phyloP scores from a whole-genome alignment of 1,140 invertebrate genomes.

The Oppia nitens region DNA sequence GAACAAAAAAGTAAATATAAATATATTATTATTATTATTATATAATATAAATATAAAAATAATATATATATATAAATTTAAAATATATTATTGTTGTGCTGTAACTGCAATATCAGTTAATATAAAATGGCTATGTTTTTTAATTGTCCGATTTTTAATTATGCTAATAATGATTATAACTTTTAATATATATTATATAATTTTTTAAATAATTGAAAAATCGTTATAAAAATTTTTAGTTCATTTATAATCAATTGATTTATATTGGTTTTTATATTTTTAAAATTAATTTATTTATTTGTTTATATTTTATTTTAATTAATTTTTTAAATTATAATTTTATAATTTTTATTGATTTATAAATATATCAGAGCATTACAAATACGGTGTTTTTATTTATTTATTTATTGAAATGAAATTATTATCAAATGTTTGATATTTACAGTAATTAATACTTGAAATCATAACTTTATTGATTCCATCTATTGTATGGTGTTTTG shows the following conservation, averaged over 20 bases:
- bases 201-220: not conserved
- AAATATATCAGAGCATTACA: too few relatives aligned
- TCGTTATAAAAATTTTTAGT: not conserved
- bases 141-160: not conserved
- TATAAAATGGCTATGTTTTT: not conserved
- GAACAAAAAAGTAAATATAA: not conserved
- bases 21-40: too few relatives aligned
- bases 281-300: not conserved
- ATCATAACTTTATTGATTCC: too few relatives aligned
- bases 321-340: not conserved
- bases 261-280: not conserved
- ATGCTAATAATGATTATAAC: not conserved
- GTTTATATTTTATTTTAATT: not conserved
- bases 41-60: too few relatives aligned
- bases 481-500: too few relatives aligned
- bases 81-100: not conserved
- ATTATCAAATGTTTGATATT: too few relatives aligned
- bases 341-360: not conserved
- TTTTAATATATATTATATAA: not conserved
- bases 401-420: too few relatives aligned
- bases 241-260: not conserved
- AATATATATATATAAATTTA: too few relatives aligned
- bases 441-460: too few relatives aligned
- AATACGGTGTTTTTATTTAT: too few relatives aligned
- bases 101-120: not conserved